Conservation (phyloP, 1,140 invertebrate genomes). For the Trichonephila clavata region DNA sequence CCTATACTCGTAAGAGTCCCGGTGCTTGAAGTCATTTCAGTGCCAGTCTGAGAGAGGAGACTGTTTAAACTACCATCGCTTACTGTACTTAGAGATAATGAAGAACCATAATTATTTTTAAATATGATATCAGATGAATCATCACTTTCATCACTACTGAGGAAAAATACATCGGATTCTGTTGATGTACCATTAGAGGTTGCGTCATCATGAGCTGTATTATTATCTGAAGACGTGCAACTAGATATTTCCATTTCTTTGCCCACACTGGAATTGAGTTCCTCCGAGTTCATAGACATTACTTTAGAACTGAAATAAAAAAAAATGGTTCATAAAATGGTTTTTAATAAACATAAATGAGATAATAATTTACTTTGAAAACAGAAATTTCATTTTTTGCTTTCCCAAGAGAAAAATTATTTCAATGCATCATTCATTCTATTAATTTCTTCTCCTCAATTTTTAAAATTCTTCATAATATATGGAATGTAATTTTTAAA, state of each 20-base stretch:
- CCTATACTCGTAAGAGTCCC: conserved; percentile 69
- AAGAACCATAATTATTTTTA: conserved; percentile 47
- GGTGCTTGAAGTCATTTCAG: conserved; percentile 73
- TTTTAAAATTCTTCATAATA: too few relatives aligned
- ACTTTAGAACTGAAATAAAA: neutral
- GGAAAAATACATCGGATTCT: conserved; percentile 57
- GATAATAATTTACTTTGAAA: too few relatives aligned
- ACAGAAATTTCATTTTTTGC: too few relatives aligned
- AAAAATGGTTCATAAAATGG: neutral
- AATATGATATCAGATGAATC: conserved; percentile 23
- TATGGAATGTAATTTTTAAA: too few relatives aligned
- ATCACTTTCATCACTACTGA: conserved; percentile 71
- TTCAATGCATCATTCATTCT: too few relatives aligned
- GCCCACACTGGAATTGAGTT: neutral
- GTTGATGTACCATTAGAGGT: conserved; percentile 49
- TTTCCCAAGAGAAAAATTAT: too few relatives aligned
- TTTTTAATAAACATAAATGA: too few relatives aligned
- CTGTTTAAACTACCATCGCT: conserved; percentile 78
- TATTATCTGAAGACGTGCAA: conserved; percentile 19
- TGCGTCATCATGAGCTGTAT: neutral
- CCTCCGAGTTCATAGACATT: neutral
- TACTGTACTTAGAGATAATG: conserved; percentile 66
- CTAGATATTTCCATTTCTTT: conserved; percentile 11
- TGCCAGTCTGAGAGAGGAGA: conserved; percentile 77
- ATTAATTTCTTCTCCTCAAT: too few relatives aligned